phyloP scores from a whole-genome alignment of 2,888 invertebrate genomes.

The Aradus depressus region DNA sequence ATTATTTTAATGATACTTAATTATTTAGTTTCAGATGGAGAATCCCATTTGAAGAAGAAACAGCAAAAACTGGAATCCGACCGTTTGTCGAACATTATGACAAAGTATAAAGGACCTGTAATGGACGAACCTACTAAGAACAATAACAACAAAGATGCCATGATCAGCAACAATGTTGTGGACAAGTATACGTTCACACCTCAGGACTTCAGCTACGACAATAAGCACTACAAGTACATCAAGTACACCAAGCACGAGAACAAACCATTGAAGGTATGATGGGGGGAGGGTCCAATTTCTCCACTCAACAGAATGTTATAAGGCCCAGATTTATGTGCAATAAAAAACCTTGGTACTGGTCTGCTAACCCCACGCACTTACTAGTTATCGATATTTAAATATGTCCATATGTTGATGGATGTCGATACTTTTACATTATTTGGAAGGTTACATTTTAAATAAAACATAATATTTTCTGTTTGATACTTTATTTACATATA shows the following conservation, averaged over 20 bases:
- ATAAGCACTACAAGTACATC: slow-evolving; percentile 67
- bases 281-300: no score
- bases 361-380: no score
- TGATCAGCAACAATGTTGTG: slow-evolving; percentile 23
- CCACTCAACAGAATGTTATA: no score
- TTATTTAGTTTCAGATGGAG: slow-evolving; percentile 28
- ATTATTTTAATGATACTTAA: no score
- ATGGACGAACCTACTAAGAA: slow-evolving; percentile 38
- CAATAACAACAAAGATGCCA: slow-evolving; percentile 23
- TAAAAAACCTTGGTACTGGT: no score
- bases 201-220: slow-evolving; percentile 64
- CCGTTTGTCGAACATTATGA: slow-evolving; percentile 45
- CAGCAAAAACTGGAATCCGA: slow-evolving; percentile 48
- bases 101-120: slow-evolving; percentile 52
- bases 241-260: slow-evolving; percentile 61
- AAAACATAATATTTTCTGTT: no score
- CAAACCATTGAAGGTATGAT: slow-evolving; percentile 37
- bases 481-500: no score
- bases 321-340: no score
- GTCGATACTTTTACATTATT: no score
- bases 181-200: slow-evolving; percentile 53
- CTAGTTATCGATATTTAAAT: no score
- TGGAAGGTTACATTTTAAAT: no score
- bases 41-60: slow-evolving; percentile 37
- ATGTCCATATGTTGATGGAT: no score